Conservation (phyloP, 2,797 vertebrate genomes). For the Dromococcyx pavoninus region DNA sequence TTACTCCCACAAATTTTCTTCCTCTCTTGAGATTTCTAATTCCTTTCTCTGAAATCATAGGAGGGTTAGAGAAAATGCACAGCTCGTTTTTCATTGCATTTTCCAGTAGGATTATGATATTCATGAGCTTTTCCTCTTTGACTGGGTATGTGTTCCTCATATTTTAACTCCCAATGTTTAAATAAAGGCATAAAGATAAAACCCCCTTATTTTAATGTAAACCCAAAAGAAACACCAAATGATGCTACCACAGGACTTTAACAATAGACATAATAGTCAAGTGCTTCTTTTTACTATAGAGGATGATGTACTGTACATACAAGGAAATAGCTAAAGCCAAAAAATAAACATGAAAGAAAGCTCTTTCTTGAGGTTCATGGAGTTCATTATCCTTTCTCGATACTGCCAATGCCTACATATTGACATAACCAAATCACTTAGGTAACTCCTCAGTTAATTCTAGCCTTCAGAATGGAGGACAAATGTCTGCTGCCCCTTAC, state of each 20-base stretch:
- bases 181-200: background rate
- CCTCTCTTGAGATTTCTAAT: background rate
- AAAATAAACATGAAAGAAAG: background rate
- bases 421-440: background rate
- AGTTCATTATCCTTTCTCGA: background rate
- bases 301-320: background rate
- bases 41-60: constrained; percentile 1
- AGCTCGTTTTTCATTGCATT: constrained; percentile 11
- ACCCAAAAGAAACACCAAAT: background rate
- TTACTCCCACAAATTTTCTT: background rate
- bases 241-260: background rate
- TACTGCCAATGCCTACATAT: background rate
- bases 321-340: background rate
- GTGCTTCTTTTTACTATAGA: background rate
- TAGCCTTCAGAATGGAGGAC: background rate
- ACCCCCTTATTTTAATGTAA: background rate
- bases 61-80: background rate
- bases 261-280: background rate
- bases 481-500: background rate
- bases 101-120: background rate
- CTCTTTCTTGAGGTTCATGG: background rate
- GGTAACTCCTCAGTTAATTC: background rate
- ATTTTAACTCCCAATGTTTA: background rate
- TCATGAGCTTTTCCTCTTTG: background rate
- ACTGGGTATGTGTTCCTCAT: background rate